Evolutionary conservation across 2,888 invertebrate genomes (phyloP).

Genomic region (Neelides folsomi): DNA sequence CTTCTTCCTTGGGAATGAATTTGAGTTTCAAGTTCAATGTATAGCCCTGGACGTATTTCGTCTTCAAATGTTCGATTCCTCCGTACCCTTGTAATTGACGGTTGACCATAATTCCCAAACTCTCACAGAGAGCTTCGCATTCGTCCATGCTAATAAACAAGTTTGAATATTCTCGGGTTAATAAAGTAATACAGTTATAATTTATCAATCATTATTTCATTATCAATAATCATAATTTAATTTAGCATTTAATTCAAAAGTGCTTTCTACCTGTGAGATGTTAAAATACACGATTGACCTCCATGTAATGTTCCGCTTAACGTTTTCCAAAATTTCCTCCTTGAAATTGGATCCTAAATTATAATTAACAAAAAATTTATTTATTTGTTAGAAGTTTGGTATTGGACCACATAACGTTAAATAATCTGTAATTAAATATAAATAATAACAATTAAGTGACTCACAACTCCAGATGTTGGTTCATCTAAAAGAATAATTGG

Average conservation of each 20-base stretch:
- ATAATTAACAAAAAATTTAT: no score
- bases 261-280: slow-evolving; percentile 49
- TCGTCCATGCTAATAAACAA: slow-evolving; percentile 60
- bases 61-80: slow-evolving; percentile 56
- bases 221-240: not conserved
- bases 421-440: no score
- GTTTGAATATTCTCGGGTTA: no score
- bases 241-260: not conserved
- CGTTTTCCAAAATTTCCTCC: slow-evolving; percentile 51
- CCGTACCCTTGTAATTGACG: slow-evolving; percentile 62
- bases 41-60: slow-evolving; percentile 55
- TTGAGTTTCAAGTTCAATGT: slow-evolving; percentile 45
- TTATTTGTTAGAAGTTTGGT: no score
- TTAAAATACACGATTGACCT: slow-evolving; percentile 50
- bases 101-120: slow-evolving; percentile 61
- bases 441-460: no score
- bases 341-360: slow-evolving; percentile 53
- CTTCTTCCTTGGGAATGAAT: no score
- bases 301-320: slow-evolving; percentile 45
- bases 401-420: no score
- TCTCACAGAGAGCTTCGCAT: slow-evolving; percentile 65
- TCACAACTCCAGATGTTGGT: slow-evolving; percentile 44
- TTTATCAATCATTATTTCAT: no score
- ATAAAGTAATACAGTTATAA: no score
- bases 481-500: slow-evolving; percentile 59